These are phyloP conservation scores for Damaliscus lunatus DNA, from an alignment of 2,113 vertebrate species.

Conservation along the genomic window DNA sequence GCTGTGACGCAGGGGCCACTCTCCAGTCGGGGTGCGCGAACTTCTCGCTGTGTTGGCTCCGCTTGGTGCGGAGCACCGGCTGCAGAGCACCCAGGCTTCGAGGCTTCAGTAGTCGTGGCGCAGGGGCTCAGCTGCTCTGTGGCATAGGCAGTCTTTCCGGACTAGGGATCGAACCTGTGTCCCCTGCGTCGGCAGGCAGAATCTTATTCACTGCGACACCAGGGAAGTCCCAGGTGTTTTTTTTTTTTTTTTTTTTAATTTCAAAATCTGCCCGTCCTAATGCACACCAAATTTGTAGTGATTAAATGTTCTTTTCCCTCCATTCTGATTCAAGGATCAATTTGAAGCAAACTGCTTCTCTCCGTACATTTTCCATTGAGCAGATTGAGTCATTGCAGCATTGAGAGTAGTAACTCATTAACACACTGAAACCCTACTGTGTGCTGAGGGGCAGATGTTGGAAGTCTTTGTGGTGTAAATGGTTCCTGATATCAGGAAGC, in stretches of 20 bases:
- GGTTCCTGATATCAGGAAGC: background rate
- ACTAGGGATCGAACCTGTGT: background rate
- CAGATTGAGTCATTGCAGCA: background rate
- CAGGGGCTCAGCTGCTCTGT: background rate
- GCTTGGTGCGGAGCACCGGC: accelerated
- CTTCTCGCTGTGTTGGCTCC: accelerated
- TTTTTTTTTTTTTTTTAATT: background rate
- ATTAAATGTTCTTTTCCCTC: background rate
- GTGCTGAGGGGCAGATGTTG: background rate
- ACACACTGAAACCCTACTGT: background rate
- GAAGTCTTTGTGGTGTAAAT: background rate
- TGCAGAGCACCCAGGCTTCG: too few species aligned
- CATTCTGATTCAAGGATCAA: background rate
- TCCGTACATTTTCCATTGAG: background rate
- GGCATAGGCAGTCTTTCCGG: background rate
- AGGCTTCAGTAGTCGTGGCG: accelerated
- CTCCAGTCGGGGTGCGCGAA: accelerated
- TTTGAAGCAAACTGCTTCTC: background rate
- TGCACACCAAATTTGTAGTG: slow-evolving; percentile 3
- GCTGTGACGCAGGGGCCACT: accelerated
- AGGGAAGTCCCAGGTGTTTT: background rate
- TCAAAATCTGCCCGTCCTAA: background rate
- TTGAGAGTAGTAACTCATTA: background rate
- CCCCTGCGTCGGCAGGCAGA: accelerated
- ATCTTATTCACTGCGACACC: background rate